These are phyloP conservation scores for Ladona fulva DNA, from an alignment of 1,140 invertebrate genomes.

Conservation along the genomic window DNA sequence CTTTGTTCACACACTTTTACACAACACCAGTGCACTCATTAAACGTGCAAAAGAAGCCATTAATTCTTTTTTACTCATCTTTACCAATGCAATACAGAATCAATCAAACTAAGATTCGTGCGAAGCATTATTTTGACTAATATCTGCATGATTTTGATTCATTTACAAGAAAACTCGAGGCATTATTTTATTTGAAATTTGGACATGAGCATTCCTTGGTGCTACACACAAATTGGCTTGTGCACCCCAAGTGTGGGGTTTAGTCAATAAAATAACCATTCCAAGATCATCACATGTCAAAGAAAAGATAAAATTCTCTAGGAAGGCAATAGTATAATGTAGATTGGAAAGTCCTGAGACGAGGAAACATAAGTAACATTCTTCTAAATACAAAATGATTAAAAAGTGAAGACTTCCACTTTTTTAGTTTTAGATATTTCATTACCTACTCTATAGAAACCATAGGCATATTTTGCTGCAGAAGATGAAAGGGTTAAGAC, in stretches of 20 bases:
- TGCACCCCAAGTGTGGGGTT: slow-evolving; percentile 7
- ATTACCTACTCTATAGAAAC: not conserved
- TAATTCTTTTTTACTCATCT: not conserved
- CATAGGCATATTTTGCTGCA: not conserved
- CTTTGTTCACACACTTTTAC: not conserved
- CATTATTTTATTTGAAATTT: slow-evolving; percentile 11
- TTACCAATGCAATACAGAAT: not conserved
- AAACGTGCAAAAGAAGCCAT: not conserved
- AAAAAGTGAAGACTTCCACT: not conserved
- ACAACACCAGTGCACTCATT: not conserved
- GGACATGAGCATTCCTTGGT: slow-evolving; percentile 16
- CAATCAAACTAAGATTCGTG: not conserved
- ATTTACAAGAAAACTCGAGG: not conserved
- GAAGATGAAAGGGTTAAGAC: not conserved
- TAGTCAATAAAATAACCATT: slow-evolving; percentile 9
- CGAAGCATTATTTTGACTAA: not conserved
- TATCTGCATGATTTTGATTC: not conserved
- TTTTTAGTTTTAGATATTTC: not conserved
- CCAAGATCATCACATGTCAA: slow-evolving; percentile 9
- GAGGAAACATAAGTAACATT: not conserved
- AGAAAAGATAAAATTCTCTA: not conserved
- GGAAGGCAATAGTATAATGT: not conserved
- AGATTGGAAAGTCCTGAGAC: not conserved
- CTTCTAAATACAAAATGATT: not conserved
- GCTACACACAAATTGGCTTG: slow-evolving; percentile 11